A percentile compares a stretch with the other conserved stretches of the same genome.
phyloP scores from a whole-genome alignment of 2,797 vertebrate genomes.

The Myoxocephalus aenaeus region DNA sequence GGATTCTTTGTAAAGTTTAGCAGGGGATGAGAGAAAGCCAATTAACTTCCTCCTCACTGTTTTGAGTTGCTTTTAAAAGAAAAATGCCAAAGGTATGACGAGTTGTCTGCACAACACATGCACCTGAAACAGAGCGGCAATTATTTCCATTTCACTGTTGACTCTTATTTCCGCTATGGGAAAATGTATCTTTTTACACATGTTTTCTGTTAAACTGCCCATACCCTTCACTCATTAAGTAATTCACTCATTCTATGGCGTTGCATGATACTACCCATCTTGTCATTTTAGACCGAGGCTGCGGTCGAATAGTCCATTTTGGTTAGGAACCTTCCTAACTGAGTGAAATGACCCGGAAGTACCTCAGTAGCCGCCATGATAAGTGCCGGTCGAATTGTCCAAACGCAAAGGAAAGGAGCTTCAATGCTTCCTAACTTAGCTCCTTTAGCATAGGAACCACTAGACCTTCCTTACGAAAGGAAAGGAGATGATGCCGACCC shows the following conservation, averaged over 20 bases:
- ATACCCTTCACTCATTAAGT: too few species aligned
- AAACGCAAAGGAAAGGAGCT: too few species aligned
- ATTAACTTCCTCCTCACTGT: conserved; percentile 47
- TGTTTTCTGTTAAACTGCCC: neutral
- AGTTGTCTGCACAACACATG: conserved; percentile 1
- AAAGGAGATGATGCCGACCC: too few species aligned
- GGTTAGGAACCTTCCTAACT: too few species aligned
- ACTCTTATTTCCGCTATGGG: neutral
- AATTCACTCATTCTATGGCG: neutral
- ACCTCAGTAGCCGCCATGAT: too few species aligned
- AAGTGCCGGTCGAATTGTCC: too few species aligned
- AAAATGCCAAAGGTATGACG: conserved; percentile 3
- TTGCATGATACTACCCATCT: neutral
- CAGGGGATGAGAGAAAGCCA: conserved; percentile 53
- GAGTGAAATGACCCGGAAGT: too few species aligned
- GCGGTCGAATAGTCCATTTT: too few species aligned
- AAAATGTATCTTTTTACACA: neutral
- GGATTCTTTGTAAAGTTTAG: conserved; percentile 59
- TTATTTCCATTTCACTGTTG: neutral
- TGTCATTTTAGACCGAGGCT: neutral
- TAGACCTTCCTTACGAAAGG: too few species aligned
- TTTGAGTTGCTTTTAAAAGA: conserved; percentile 17
- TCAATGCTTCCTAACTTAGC: too few species aligned
- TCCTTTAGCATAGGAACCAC: too few species aligned
- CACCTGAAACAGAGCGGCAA: conserved; percentile 11